Percentiles rank a stretch among this genome's conserved stretches.
Conservation (phyloP, 2,113 vertebrate species). For the Scomber scombrus region DNA sequence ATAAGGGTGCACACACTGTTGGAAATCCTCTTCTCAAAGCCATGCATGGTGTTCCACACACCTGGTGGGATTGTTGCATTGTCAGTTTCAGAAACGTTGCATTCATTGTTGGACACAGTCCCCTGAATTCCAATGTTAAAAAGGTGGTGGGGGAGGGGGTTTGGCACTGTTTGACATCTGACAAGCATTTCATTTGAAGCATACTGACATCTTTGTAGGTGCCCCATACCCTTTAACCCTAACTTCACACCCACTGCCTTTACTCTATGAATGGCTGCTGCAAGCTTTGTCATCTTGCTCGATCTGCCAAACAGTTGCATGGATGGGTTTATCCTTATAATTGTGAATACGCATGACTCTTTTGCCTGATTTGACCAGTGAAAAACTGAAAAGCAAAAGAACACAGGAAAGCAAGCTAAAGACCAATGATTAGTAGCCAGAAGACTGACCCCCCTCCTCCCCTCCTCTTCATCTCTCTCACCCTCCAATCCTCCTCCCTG, state of each 20-base stretch:
- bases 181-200: slow-evolving; percentile 36
- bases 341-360: slow-evolving; percentile 59
- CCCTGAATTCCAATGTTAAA: not conserved
- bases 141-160: not conserved
- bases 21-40: not conserved
- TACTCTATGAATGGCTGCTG: slow-evolving; percentile 62
- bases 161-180: not conserved
- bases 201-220: slow-evolving; percentile 29
- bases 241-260: slow-evolving; percentile 21
- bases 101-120: not conserved
- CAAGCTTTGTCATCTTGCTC: slow-evolving; percentile 62
- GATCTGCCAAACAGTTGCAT: slow-evolving; percentile 55
- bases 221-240: not conserved
- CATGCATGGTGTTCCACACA: too few species aligned
- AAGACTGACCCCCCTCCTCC: slow-evolving; percentile 47
- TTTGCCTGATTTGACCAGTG: slow-evolving; percentile 36
- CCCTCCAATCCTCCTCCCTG: slow-evolving; percentile 22
- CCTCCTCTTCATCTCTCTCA: slow-evolving; percentile 49
- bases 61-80: too few species aligned
- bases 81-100: not conserved
- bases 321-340: slow-evolving; percentile 46
- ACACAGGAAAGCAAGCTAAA: slow-evolving; percentile 25
- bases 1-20: not conserved
- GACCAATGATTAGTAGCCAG: slow-evolving; percentile 17
- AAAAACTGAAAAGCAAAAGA: slow-evolving; percentile 34